These are phyloP conservation scores for Erebia aethiops DNA, from an alignment of 2,888 invertebrate species.

Conservation along the genomic window DNA sequence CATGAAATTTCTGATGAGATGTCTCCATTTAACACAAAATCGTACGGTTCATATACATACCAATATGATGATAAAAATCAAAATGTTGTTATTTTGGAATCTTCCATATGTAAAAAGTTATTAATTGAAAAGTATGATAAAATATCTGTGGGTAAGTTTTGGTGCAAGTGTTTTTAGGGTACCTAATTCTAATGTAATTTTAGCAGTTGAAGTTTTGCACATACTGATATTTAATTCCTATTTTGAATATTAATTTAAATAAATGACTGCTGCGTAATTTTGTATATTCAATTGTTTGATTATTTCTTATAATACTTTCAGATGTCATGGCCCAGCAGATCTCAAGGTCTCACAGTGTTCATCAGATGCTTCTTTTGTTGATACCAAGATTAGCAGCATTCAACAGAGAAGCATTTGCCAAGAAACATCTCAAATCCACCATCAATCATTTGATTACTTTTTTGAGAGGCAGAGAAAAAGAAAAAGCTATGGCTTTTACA, in stretches of 20 bases:
- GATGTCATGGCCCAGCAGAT: constrained; percentile 92
- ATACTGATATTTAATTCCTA: not conserved
- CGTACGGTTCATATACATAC: constrained; percentile 59
- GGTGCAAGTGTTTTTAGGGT: not conserved
- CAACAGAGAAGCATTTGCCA: constrained; percentile 90
- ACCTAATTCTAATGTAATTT: not conserved
- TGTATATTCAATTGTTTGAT: not conserved
- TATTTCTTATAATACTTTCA: constrained; percentile 49
- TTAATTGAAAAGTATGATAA: constrained; percentile 92
- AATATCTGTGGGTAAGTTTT: constrained; percentile 84
- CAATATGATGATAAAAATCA: constrained; percentile 65
- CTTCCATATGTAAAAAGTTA: constrained; percentile 91
- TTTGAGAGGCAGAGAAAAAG: constrained; percentile 91
- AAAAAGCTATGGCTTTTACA: constrained; percentile 93
- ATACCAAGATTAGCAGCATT: constrained; percentile 97
- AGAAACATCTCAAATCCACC: constrained; percentile 88
- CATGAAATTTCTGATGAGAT: constrained; percentile 79
- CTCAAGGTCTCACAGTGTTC: constrained; percentile 91
- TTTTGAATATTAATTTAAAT: no score
- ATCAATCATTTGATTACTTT: constrained; percentile 91
- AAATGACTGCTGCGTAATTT: not conserved
- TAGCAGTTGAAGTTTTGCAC: no score
- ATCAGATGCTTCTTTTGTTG: constrained; percentile 92
- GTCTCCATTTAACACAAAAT: constrained; percentile 76
- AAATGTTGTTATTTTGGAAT: constrained; percentile 85